phyloP scores from a whole-genome alignment of 1,140 invertebrate genomes.

The Episyrphus balteatus region DNA sequence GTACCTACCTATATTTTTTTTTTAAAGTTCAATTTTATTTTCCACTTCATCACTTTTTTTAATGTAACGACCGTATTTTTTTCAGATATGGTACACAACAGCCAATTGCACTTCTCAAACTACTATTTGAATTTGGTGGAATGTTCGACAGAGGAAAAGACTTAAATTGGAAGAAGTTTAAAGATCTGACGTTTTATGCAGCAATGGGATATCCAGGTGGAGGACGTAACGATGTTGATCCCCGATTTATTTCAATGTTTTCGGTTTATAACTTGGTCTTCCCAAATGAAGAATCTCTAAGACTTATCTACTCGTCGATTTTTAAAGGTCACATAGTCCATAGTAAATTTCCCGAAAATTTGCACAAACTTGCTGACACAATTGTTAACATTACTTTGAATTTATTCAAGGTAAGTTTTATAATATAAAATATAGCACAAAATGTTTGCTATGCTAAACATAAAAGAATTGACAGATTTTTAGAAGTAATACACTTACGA shows the following conservation, averaged over 20 bases:
- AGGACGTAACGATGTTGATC: slow-evolving; percentile 79
- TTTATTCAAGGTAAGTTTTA: slow-evolving; percentile 59
- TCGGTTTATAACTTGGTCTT: slow-evolving; percentile 75
- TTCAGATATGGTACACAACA: slow-evolving; percentile 83
- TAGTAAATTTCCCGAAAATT: slow-evolving; percentile 49
- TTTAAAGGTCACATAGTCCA: slow-evolving; percentile 56
- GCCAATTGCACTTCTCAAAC: slow-evolving; percentile 78
- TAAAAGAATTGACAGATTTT: too few species aligned
- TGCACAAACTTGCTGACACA: slow-evolving; percentile 50
- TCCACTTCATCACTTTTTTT: neutral
- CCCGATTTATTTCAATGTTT: slow-evolving; percentile 81
- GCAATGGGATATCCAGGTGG: slow-evolving; percentile 64
- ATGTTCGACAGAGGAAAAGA: slow-evolving; percentile 84
- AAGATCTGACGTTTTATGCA: slow-evolving; percentile 69
- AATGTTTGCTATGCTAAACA: too few species aligned
- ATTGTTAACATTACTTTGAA: slow-evolving; percentile 68
- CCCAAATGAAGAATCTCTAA: slow-evolving; percentile 62
- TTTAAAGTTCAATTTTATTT: neutral
- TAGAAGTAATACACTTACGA: too few species aligned
- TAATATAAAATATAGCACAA: too few species aligned
- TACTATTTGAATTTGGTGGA: slow-evolving; percentile 73
- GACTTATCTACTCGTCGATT: slow-evolving; percentile 76
- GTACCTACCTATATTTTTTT: neutral
- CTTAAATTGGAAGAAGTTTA: slow-evolving; percentile 77
- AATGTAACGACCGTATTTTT: too few species aligned